Evolutionary conservation across 92 coral and sea anemone species (phyloP).

Genomic region (Porites evermanni): DNA sequence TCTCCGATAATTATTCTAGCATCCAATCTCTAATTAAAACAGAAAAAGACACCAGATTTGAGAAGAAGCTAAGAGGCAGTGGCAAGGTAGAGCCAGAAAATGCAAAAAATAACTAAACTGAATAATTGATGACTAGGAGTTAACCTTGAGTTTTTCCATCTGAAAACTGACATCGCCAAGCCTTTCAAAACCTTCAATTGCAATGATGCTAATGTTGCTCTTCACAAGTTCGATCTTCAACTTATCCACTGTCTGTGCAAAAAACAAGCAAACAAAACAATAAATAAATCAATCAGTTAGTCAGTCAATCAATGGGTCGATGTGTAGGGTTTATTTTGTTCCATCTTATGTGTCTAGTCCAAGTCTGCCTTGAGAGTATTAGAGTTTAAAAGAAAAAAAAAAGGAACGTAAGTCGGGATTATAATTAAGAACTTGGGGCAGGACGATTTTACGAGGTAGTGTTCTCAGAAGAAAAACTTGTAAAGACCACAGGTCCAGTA

Average conservation of each 20-base stretch:
- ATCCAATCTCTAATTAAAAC: conserved; percentile 69
- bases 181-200: conserved; percentile 85
- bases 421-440: too few species aligned
- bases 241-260: conserved; percentile 72
- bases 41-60: neutral
- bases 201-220: conserved; percentile 73
- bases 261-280: neutral
- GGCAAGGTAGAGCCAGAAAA: too few species aligned
- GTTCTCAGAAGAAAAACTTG: too few species aligned
- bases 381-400: too few species aligned
- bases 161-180: conserved; percentile 80
- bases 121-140: too few species aligned
- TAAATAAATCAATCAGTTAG: neutral
- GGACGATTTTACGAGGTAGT: too few species aligned
- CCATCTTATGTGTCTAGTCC: too few species aligned
- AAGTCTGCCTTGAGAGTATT: too few species aligned
- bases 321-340: too few species aligned
- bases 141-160: conserved; percentile 82
- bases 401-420: too few species aligned
- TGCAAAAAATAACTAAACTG: neutral
- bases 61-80: too few species aligned
- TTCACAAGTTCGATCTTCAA: conserved; percentile 69
- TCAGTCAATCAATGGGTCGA: neutral
- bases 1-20: conserved; percentile 94
- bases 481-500: too few species aligned